These are phyloP conservation scores for Trachelus tabidus DNA, from an alignment of 2,888 invertebrate genomes.

Conservation along the genomic window DNA sequence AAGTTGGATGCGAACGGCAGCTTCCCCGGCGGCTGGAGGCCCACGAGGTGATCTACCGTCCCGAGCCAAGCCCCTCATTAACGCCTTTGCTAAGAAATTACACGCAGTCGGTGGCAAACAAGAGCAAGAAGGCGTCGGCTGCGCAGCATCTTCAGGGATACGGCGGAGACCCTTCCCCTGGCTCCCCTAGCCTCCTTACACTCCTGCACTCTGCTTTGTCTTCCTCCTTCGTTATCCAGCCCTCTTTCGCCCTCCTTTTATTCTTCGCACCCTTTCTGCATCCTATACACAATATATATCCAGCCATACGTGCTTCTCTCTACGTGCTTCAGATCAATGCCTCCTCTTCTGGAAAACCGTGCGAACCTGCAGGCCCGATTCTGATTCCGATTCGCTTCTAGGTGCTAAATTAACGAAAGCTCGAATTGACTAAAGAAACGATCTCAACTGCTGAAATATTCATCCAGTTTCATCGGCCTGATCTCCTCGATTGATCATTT, in stretches of 20 bases:
- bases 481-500: conserved; percentile 17
- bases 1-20: conserved; percentile 37
- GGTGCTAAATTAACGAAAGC: no score
- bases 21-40: conserved; percentile 18
- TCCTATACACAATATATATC: no score
- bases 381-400: no score
- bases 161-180: conserved; percentile 36
- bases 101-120: conserved; percentile 65
- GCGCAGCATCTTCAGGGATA: conserved; percentile 42
- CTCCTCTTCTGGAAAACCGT: no score
- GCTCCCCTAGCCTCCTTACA: conserved; percentile 25
- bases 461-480: background rate
- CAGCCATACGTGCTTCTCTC: no score
- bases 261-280: background rate
- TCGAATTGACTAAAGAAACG: no score
- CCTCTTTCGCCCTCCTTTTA: background rate
- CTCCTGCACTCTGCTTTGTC: conserved; percentile 24
- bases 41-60: conserved; percentile 61
- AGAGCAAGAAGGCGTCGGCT: conserved; percentile 62
- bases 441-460: no score
- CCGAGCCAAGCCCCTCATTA: conserved; percentile 64
- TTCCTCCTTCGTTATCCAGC: conserved; percentile 7
- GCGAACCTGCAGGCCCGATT: no score
- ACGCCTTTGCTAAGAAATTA: conserved; percentile 66
- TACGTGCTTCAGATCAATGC: no score